These are phyloP conservation scores for Eupristina koningsbergeri DNA, from an alignment of 1,140 invertebrate genomes.

Conservation along the genomic window DNA sequence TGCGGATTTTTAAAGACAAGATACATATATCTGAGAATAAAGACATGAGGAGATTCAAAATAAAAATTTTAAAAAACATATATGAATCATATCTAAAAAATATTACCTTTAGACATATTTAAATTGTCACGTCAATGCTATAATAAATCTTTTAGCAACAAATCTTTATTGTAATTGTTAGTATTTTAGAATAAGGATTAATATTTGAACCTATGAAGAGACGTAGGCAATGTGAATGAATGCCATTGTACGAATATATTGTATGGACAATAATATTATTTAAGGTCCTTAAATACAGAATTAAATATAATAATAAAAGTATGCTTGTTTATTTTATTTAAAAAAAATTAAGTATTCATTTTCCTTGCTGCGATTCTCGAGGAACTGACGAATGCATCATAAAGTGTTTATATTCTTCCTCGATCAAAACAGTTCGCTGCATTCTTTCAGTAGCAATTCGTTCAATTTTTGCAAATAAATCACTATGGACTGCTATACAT, in stretches of 20 bases:
- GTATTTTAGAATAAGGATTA: constrained; percentile 59
- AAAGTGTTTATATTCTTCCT: constrained; percentile 63
- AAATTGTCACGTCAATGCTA: constrained; percentile 59
- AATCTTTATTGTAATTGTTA: constrained; percentile 64
- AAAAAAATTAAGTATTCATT: not conserved
- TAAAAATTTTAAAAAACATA: constrained; percentile 38
- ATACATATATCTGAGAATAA: not conserved
- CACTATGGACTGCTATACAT: constrained; percentile 60
- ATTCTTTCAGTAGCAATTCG: constrained; percentile 63
- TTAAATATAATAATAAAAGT: constrained; percentile 53
- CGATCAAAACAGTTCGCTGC: constrained; percentile 61
- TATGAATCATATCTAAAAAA: constrained; percentile 44
- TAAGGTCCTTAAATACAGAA: constrained; percentile 68
- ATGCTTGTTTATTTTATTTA: not conserved
- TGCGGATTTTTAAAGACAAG: constrained; percentile 44
- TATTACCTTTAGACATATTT: constrained; percentile 57
- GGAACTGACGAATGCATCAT: constrained; percentile 31
- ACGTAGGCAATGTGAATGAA: constrained; percentile 59
- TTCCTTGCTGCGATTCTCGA: not conserved
- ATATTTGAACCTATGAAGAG: constrained; percentile 61
- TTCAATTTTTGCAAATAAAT: constrained; percentile 65
- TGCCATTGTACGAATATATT: constrained; percentile 64
- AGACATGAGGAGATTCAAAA: constrained; percentile 1
- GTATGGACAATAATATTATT: constrained; percentile 71
- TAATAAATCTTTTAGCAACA: constrained; percentile 57